Evolutionary conservation across 2,113 vertebrate genomes (phyloP), one percentile per base, ranked within the genome.

Genomic region (Catagonus wagneri): DNA sequence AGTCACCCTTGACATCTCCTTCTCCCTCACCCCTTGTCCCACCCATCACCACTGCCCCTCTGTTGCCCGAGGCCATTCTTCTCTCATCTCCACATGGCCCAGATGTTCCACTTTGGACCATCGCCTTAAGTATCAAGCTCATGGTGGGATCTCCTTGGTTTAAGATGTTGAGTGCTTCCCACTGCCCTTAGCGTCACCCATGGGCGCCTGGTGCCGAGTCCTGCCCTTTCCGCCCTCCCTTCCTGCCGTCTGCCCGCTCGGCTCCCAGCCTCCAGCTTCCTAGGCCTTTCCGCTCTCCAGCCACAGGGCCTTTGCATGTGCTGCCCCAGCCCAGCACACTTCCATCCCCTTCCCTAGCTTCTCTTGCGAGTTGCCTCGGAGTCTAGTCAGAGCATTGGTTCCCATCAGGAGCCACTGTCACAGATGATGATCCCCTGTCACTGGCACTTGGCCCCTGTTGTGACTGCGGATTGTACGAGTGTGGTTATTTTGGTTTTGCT

Each of bases 31-130:
- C 9, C 13, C 7, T 0, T 6, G 15, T 63, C 10, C 50, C 9
- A 0, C 23, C 27, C 14, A 1, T 0, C 0, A 1, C 12, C 58
- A 9, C 10, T 29, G 19, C 27, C 29, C 3, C 76, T 27, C 12
- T 44, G 0, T 10, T 16, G 76, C 83, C 50, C 29, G 34, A 71
- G 50, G 32, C 36, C 8, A 3, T 52, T 10, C 23, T 36, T 58
- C 32, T 1, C 34, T 76, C 7, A 12, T 15, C 83, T 29, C 17
- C 14, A 25, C 36, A 36, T 25, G 7, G 76, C 32, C 44, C 65
- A 61, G 15, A 4, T 39, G 19, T 29, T 20, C 75, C 32, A 4
- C 19, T 52, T 80, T 39, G 78, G 65, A 32, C 22, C 12, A 3
- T 20, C 1, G 7, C 50, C 39, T 78, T 23, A 36, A 32, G 20